Evolutionary conservation across 2,797 vertebrate genomes (phyloP).

Genomic region (Spinibarbus caldwelli): DNA sequence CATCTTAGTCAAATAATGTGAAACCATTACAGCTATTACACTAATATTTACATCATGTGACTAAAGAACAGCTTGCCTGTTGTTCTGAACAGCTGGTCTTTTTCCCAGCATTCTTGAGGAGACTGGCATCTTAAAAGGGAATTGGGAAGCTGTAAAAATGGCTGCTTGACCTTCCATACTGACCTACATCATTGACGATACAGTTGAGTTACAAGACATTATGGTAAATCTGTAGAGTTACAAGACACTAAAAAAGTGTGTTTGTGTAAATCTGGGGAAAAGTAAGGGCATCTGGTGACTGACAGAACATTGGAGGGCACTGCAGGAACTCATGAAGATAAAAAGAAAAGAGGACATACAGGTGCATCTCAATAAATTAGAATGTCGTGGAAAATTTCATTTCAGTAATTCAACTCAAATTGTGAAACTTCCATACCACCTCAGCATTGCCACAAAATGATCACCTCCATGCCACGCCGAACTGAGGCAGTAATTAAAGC

Average conservation of each 20-base stretch:
- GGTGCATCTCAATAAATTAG: no score
- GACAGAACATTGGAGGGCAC: slow-evolving; percentile 7
- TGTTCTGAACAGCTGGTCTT: slow-evolving; percentile 72
- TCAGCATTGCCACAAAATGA: no score
- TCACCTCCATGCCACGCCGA: no score
- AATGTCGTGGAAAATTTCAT: no score
- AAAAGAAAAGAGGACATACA: background rate
- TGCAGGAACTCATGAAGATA: background rate
- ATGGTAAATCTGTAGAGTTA: slow-evolving; percentile 74
- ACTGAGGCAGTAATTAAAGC: no score
- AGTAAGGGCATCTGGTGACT: background rate
- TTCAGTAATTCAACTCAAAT: no score
- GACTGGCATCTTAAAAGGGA: slow-evolving; percentile 80
- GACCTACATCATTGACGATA: slow-evolving; percentile 73
- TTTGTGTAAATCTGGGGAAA: slow-evolving; percentile 39
- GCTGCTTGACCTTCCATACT: slow-evolving; percentile 68
- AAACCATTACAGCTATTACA: slow-evolving; percentile 40
- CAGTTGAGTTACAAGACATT: slow-evolving; percentile 75
- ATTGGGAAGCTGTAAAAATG: slow-evolving; percentile 74
- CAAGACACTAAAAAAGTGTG: slow-evolving; percentile 44
- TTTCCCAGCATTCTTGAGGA: slow-evolving; percentile 75
- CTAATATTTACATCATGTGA: slow-evolving; percentile 80
- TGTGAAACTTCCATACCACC: no score
- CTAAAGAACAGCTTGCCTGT: slow-evolving; percentile 80
- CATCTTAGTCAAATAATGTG: slow-evolving; percentile 42